Percentiles rank a stretch among this genome's conserved stretches.
phyloP scores from a whole-genome alignment of 2,113 vertebrate genomes.

The Scomber scombrus region DNA sequence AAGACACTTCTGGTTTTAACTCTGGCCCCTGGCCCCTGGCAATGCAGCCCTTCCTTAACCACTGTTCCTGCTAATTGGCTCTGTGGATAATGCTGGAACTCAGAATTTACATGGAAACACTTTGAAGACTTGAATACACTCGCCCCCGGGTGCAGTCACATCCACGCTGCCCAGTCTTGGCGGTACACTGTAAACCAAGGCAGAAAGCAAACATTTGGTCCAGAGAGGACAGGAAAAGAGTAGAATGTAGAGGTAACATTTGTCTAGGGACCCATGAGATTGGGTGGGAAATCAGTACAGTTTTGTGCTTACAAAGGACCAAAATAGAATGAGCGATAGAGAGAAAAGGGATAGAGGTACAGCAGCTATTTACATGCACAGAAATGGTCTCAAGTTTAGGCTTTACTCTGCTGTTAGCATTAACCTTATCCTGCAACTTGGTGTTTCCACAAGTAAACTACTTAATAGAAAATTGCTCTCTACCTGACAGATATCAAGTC shows the following conservation, averaged over 20 bases:
- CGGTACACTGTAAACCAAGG: constrained; percentile 12
- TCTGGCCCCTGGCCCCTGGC: constrained; percentile 32
- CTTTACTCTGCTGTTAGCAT: background rate
- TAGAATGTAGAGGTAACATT: constrained; percentile 57
- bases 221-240: constrained; percentile 40
- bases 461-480: background rate
- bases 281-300: constrained; percentile 47
- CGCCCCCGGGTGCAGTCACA: constrained; percentile 34
- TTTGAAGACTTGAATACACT: constrained; percentile 64
- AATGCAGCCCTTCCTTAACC: constrained; percentile 25
- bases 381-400: background rate
- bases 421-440: background rate
- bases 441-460: background rate
- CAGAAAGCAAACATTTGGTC: constrained; percentile 60
- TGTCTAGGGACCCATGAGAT: constrained; percentile 57
- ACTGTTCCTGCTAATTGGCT: constrained; percentile 65
- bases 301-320: constrained; percentile 5
- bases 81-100: constrained; percentile 51
- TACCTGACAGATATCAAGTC: background rate
- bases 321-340: background rate
- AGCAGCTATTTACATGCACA: background rate
- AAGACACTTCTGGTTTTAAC: constrained; percentile 54
- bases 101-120: constrained; percentile 65
- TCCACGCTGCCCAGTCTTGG: constrained; percentile 11
- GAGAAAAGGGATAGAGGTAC: background rate